Percentiles rank a stretch among this genome's conserved stretches.
Conservation (phyloP, 2,113 vertebrate genomes). For the Chiloscyllium plagiosum region DNA sequence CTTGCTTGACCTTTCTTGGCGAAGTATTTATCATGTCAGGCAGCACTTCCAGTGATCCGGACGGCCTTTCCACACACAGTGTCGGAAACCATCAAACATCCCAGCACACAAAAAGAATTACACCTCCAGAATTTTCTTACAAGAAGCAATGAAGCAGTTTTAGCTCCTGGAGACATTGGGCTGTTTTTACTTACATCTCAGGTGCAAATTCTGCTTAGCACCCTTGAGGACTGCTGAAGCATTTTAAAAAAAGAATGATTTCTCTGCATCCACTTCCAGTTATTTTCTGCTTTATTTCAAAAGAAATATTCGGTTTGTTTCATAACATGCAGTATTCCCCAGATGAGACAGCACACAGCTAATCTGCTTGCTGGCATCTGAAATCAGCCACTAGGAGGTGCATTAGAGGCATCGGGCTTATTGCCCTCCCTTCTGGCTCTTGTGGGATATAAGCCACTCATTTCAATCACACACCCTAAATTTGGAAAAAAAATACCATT, state of each 20-base stretch:
- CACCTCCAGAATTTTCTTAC: background rate
- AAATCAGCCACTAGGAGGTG: background rate
- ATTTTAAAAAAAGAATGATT: conserved; percentile 7
- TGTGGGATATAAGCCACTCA: background rate
- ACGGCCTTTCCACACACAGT: conserved; percentile 4
- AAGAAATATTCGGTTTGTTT: background rate
- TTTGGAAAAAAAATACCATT: background rate
- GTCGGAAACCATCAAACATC: conserved; percentile 29
- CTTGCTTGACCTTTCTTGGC: conserved; percentile 63
- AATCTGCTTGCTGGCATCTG: background rate
- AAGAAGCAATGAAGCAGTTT: background rate
- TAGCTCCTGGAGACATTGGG: background rate
- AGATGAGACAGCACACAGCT: background rate
- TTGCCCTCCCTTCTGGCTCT: background rate
- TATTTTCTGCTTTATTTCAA: conserved; percentile 24
- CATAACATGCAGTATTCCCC: background rate
- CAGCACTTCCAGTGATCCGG: conserved; percentile 35
- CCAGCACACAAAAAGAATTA: conserved; percentile 1
- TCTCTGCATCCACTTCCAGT: conserved; percentile 6
- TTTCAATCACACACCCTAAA: background rate
- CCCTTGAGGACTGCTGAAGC: background rate
- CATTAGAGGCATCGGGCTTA: background rate
- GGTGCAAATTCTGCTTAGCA: background rate
- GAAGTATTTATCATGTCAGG: conserved; percentile 57
- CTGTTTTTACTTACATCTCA: conserved; percentile 24